phyloP scores from a whole-genome alignment of 2,888 invertebrate genomes.

The Oligia fasciuncula region DNA sequence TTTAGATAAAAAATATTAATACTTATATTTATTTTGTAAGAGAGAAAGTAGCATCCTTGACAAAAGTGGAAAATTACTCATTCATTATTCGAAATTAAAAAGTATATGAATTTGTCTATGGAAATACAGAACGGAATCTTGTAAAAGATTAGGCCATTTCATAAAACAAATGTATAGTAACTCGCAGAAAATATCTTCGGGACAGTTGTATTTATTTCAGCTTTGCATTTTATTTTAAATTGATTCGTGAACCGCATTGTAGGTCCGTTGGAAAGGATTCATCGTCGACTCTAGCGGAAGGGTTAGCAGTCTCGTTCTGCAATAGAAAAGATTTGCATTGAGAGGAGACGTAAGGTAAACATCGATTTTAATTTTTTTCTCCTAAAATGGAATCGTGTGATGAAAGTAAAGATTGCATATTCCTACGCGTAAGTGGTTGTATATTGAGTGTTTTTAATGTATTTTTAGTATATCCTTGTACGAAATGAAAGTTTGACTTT shows the following conservation, averaged over 20 bases:
- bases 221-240: conserved; percentile 90
- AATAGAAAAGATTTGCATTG: conserved; percentile 89
- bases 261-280: conserved; percentile 87
- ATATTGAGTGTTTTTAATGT: conserved; percentile 85
- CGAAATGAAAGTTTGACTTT: conserved; percentile 90
- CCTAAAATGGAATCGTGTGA: conserved; percentile 81
- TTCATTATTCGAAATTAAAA: conserved; percentile 85
- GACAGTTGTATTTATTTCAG: conserved; percentile 90
- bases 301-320: conserved; percentile 89
- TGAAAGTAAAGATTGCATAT: conserved; percentile 75
- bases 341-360: conserved; percentile 90
- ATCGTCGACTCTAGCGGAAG: conserved; percentile 87
- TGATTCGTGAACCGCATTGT: conserved; percentile 88
- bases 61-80: conserved; percentile 80
- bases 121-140: conserved; percentile 90
- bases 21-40: conserved; percentile 33
- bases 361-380: conserved; percentile 89
- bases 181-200: conserved; percentile 90
- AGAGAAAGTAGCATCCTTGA: conserved; percentile 72
- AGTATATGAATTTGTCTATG: conserved; percentile 87
- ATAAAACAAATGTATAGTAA: conserved; percentile 91
- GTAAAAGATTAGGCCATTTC: conserved; percentile 91
- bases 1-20: conserved; percentile 8
- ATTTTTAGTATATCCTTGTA: conserved; percentile 90
- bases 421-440: conserved; percentile 73